Percentiles rank a stretch among this genome's conserved stretches.
These are phyloP conservation scores for Heliconius eleuchia DNA, from an alignment of 1,140 invertebrate genomes.

Conservation along the genomic window DNA sequence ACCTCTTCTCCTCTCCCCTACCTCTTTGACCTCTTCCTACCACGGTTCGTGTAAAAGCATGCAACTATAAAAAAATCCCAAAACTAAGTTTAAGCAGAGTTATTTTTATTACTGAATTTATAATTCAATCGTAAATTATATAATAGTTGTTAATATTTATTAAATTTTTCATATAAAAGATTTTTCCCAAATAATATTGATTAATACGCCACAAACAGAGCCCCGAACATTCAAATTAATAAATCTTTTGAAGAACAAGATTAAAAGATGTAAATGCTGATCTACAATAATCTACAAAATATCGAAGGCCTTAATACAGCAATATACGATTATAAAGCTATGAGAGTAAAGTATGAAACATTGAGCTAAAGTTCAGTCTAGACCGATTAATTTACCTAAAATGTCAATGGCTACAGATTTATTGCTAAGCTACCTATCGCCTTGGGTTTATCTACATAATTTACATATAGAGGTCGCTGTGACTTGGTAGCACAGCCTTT, in stretches of 20 bases:
- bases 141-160: no score
- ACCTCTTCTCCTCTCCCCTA: no score
- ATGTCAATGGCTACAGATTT: conserved; percentile 19
- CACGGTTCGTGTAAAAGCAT: no score
- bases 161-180: no score
- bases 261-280: background rate
- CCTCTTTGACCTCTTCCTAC: no score
- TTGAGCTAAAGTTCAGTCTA: conserved; percentile 17
- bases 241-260: background rate
- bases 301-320: conserved; percentile 4
- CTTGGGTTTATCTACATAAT: conserved; percentile 1
- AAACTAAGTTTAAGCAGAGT: no score
- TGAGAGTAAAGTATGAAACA: conserved; percentile 10
- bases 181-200: no score
- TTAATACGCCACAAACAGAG: no score
- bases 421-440: conserved; percentile 15
- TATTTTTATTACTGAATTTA: no score
- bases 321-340: background rate
- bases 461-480: background rate
- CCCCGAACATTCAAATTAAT: background rate
- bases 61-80: no score
- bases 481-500: background rate
- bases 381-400: conserved; percentile 21
- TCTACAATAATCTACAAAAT: background rate
- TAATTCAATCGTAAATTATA: no score